Base-by-base conservation (phyloP, 2,797 vertebrate species). In the Darevskia nairensis region DNA sequence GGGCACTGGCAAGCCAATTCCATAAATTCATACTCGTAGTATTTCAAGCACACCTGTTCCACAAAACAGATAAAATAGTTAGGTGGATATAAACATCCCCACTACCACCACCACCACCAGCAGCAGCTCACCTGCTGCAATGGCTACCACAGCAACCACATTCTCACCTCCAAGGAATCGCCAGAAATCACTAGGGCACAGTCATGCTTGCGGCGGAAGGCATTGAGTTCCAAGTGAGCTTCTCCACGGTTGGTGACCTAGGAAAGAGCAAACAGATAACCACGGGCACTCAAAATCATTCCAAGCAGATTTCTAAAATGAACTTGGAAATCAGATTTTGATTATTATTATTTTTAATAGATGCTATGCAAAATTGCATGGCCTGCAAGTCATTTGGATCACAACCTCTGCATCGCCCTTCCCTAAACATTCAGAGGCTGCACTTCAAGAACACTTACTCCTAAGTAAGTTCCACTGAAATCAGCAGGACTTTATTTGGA, bases 11-110 rank as follows among this genome's bases (percentile, higher is more conserved):
- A 99, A 0, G 98, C 98, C 85, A 99, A 96, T 95, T 99, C 99
- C 99, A 99, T 99, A 95, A 99, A 99, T 95, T 99, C 98, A 0
- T 97, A 99, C 95, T 99, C 99, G 0, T 99, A 99, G 96, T 98
- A 99, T 93, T 99, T 99, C 90, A 99, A 97, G 92, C 98, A 99
- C 11, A 98, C 98, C 98, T 98, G 94, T 41, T 27, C 44, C 0
- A 82, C 23, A 68, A 11, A 15, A 69, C 25, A 80, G 7, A 46
- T 44, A 71, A 69, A 0, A 2, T 0, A 2, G 11, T 5, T 0
- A 4, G 25, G n/a, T 66, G 25, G 0, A 0, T 0, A 82, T 27
- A 10, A 68, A 69, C 44, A 6, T 41, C 50, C 76, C 19, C 35
- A 35, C 35, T n/a, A n/a, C n/a, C n/a, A n/a, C n/a, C n/a, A n/a